Conservation (phyloP, 2,888 invertebrate species). For the Nomada goodeniana region DNA sequence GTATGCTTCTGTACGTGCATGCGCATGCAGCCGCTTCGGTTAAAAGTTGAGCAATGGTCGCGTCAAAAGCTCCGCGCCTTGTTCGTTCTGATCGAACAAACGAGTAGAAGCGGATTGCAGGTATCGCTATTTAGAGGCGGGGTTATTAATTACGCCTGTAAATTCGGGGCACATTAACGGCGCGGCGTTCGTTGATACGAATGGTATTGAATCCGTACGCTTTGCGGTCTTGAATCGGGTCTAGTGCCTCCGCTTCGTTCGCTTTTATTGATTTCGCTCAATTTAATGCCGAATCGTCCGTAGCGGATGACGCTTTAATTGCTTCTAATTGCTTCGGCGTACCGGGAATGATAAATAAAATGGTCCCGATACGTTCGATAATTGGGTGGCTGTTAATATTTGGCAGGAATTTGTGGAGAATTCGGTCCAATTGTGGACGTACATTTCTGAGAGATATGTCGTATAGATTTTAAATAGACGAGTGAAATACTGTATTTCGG, state of each 20-base stretch:
- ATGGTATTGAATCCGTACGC: not conserved
- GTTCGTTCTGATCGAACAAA: not conserved
- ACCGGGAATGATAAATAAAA: too few relatives aligned
- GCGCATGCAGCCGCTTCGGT: slow-evolving; percentile 5
- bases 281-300: not conserved
- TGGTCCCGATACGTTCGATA: too few relatives aligned
- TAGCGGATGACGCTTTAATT: not conserved
- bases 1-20: slow-evolving; percentile 16
- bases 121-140: slow-evolving; percentile 26
- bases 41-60: slow-evolving; percentile 6
- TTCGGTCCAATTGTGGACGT: too few relatives aligned
- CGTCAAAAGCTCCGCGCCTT: slow-evolving; percentile 28
- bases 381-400: too few relatives aligned
- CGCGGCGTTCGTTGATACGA: not conserved
- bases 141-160: slow-evolving; percentile 41
- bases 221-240: not conserved
- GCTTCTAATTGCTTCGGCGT: not conserved
- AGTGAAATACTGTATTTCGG: too few relatives aligned
- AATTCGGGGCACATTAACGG: slow-evolving; percentile 22
- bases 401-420: too few relatives aligned
- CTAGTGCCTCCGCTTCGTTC: too few relatives aligned
- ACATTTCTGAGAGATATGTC: too few relatives aligned
- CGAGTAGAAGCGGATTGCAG: slow-evolving; percentile 38
- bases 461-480: too few relatives aligned
- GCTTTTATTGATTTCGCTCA: not conserved